phyloP scores from a whole-genome alignment of 2,113 vertebrate genomes.

The Sebastes fasciatus region DNA sequence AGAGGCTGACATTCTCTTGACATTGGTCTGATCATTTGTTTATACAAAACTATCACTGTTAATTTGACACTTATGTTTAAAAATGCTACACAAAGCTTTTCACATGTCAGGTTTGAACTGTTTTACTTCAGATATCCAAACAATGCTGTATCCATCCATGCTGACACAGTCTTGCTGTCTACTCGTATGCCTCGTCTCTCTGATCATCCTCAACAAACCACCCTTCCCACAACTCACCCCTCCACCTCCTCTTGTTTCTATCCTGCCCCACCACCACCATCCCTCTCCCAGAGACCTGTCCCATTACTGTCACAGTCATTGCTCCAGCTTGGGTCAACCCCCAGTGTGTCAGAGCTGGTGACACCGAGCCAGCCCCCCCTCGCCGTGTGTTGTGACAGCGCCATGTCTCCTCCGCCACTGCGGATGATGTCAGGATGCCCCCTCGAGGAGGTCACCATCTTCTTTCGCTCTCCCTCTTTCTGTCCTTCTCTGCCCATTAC shows the following conservation, averaged over 20 bases:
- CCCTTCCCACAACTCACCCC: constrained; percentile 19
- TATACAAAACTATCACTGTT: constrained; percentile 12
- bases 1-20: neutral
- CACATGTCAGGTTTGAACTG: constrained; percentile 24
- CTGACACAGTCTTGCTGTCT: constrained; percentile 38
- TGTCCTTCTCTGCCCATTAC: constrained; percentile 27
- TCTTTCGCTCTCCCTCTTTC: constrained; percentile 8
- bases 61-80: constrained; percentile 32
- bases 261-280: neutral
- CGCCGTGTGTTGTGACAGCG: constrained; percentile 66
- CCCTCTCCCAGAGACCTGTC: constrained; percentile 49
- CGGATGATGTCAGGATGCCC: constrained; percentile 66
- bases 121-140: constrained; percentile 33
- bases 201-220: constrained; percentile 51
- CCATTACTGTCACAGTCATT: constrained; percentile 66
- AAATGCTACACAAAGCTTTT: constrained; percentile 22
- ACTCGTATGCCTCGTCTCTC: constrained; percentile 38
- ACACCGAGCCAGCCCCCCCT: constrained; percentile 41
- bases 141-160: constrained; percentile 21
- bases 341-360: constrained; percentile 57
- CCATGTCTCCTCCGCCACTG: constrained; percentile 58
- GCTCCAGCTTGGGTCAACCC: constrained; percentile 61
- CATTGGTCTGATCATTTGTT: neutral
- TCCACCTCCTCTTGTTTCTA: constrained; percentile 25
- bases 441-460: constrained; percentile 55